Evolutionary conservation across 2,113 vertebrate species (phyloP), one percentile per base, ranked within the genome.

Genomic region (Labeo rohita): DNA sequence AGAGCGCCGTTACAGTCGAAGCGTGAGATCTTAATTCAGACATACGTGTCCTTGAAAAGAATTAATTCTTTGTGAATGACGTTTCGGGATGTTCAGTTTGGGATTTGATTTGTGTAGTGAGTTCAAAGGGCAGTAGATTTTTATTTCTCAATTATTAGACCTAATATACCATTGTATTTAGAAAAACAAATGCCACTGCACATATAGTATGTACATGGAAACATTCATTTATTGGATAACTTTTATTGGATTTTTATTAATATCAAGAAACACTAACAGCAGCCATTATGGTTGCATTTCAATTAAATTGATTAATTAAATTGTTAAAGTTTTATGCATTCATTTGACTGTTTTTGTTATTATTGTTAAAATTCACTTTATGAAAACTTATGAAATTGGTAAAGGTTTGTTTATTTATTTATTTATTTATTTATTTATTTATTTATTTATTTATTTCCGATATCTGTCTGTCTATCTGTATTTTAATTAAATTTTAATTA

Each of bases 21-120:
- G 36, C 65, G 9, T 36, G 63, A 70, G 28, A 16, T 83, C 65
- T 70, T 83, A 70, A 52, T 70, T 50, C 47, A n/a, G 23, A 82
- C 80, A 68, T 21, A 11, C 47, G 16, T 39, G 81, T 21, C 34
- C 50, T 83, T 70, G 50, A 73, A 36, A 49, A 3, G 28, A 52
- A 12, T 21, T 7, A 21, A 50, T 82, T 12, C 13, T 82, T 82
- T 59, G 34, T n/a, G 43, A 68, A 34, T 66, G 39, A 50, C 28
- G 13, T 81, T 66, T 8, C 1, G 45, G 6, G 23, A 81, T 12
- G 63, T 50, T 63, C 56, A 28, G 4, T 66, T 49, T 61, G 77
- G 11, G 6, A 8, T 61, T 43, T 45, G 34, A 59, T 78, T 61
- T 13, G n/a, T 80, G 11, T 36, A 16, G 13, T 23, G 77, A 79